Evolutionary conservation across 2,888 invertebrate species (phyloP).

Genomic region (Yponomeuta evonymella): DNA sequence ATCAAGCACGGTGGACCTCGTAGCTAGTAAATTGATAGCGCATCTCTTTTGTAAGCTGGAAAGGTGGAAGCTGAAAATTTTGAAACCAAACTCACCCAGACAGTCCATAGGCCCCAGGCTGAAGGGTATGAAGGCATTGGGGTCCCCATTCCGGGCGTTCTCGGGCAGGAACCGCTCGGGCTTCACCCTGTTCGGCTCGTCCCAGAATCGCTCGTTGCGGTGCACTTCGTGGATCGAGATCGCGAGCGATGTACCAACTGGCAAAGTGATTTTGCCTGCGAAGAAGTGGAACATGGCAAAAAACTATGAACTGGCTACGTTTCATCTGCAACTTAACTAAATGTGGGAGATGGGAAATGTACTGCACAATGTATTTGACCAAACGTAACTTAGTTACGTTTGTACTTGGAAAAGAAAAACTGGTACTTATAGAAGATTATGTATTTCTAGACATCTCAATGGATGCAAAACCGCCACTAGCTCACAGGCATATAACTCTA

Average conservation of each 20-base stretch:
- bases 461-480: too few species aligned
- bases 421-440: too few species aligned
- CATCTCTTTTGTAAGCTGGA: not conserved
- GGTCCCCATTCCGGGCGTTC: constrained; percentile 44
- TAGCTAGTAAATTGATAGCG: too few species aligned
- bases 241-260: constrained; percentile 48
- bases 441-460: too few species aligned
- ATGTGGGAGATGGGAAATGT: too few species aligned
- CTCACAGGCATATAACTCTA: too few species aligned
- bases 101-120: constrained; percentile 65
- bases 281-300: not conserved
- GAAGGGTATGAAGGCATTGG: constrained; percentile 56
- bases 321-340: too few species aligned
- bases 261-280: constrained; percentile 49
- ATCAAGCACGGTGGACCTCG: not conserved
- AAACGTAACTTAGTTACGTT: too few species aligned
- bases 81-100: constrained; percentile 38
- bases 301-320: too few species aligned
- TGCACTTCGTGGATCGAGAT: constrained; percentile 55
- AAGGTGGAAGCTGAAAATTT: not conserved
- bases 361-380: too few species aligned
- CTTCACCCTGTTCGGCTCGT: constrained; percentile 45
- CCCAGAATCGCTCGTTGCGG: constrained; percentile 45
- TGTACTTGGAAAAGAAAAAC: too few species aligned
- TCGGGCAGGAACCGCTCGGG: constrained; percentile 57